Evolutionary conservation across 2,113 vertebrate genomes (phyloP).

Genomic region (Procavia capensis): DNA sequence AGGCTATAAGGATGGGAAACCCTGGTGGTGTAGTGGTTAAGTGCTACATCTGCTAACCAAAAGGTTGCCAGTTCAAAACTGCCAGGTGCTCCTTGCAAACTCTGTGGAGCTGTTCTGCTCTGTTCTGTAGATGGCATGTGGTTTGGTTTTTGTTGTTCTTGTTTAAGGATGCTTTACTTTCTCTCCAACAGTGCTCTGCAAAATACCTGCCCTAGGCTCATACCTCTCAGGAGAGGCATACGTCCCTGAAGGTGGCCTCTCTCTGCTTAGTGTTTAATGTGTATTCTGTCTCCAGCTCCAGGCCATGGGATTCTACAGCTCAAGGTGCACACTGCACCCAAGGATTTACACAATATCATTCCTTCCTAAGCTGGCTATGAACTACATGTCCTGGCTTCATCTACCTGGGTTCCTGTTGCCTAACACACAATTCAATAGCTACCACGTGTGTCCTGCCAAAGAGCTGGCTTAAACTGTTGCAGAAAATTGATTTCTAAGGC

Average conservation of each 20-base stretch:
- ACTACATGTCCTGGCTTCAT: too few relatives aligned
- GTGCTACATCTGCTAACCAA: too few relatives aligned
- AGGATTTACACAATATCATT: background rate
- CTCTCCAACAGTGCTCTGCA: background rate
- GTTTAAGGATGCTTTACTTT: background rate
- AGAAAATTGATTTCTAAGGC: background rate
- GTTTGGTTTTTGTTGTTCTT: too few relatives aligned
- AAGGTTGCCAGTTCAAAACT: too few relatives aligned
- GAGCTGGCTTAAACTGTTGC: background rate
- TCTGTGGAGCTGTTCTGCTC: too few relatives aligned
- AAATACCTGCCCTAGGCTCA: fast-evolving
- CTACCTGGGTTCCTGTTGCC: background rate
- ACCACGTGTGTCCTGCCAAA: background rate
- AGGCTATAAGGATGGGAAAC: too few relatives aligned
- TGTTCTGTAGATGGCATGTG: too few relatives aligned
- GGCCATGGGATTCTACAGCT: background rate
- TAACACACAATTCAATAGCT: background rate
- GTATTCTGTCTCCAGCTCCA: background rate
- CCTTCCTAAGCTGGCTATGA: background rate
- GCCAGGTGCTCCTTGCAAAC: too few relatives aligned
- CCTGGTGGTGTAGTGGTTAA: too few relatives aligned
- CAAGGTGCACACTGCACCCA: fast-evolving
- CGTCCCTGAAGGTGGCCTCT: fast-evolving
- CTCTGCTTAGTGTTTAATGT: too few relatives aligned
- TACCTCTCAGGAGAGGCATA: background rate